Conservation (phyloP, 2,797 vertebrate species). For the Melopsittacus undulatus region DNA sequence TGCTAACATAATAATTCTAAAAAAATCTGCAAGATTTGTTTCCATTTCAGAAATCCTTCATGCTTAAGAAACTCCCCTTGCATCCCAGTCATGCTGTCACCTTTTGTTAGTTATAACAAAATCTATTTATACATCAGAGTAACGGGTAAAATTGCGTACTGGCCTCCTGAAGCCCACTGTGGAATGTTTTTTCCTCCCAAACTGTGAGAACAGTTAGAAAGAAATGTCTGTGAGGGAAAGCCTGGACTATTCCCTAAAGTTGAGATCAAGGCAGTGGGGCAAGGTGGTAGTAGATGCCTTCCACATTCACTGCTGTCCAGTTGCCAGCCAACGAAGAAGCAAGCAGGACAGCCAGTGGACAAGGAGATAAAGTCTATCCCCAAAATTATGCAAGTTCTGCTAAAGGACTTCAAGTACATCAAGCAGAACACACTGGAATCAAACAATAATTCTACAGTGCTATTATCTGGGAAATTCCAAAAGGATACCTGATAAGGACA, state of each 20-base stretch:
- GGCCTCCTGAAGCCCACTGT: neutral
- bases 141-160: neutral
- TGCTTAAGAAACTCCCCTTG: neutral
- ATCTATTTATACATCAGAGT: neutral
- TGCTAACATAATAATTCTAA: neutral
- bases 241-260: neutral
- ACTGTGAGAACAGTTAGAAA: neutral
- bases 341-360: no score
- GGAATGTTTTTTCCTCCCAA: neutral
- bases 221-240: neutral
- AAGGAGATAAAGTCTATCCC: neutral
- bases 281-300: no score
- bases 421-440: neutral
- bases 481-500: neutral
- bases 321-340: neutral
- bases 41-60: neutral
- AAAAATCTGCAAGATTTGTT: neutral
- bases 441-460: neutral
- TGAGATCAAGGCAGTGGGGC: neutral
- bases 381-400: neutral
- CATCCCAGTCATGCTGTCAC: neutral
- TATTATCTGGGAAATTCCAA: neutral
- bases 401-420: neutral
- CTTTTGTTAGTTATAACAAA: neutral
- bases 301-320: rapidly evolving